phyloP scores from a whole-genome alignment of 2,888 invertebrate genomes.

The Lycophotia porphyrea region DNA sequence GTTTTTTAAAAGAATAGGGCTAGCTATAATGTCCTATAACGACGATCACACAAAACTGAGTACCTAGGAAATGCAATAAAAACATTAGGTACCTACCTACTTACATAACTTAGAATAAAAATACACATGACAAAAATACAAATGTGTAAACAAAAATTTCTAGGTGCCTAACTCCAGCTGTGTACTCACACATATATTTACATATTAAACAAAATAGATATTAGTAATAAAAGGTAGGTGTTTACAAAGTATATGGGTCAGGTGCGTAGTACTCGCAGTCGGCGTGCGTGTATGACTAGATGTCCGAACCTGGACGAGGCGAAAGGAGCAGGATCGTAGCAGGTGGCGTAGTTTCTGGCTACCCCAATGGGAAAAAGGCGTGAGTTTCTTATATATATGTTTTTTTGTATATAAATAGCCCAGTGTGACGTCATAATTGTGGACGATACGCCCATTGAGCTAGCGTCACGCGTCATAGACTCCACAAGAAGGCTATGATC shows the following conservation, averaged over 20 bases:
- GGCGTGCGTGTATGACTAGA: not conserved
- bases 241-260: not conserved
- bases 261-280: not conserved
- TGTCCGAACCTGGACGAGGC: not conserved
- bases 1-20: not conserved
- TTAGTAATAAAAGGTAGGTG: not conserved
- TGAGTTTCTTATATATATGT: not conserved
- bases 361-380: not conserved
- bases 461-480: conserved; percentile 32
- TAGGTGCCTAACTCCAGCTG: not conserved
- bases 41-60: not conserved
- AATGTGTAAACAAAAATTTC: conserved; percentile 4
- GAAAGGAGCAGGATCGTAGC: not conserved
- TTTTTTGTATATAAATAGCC: conserved; percentile 12
- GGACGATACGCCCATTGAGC: conserved; percentile 48
- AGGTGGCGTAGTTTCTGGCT: not conserved
- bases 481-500: conserved; percentile 15
- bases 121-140: conserved; percentile 13
- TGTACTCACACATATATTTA: not conserved
- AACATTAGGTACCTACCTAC: not conserved
- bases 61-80: conserved; percentile 1
- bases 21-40: not conserved
- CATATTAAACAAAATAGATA: conserved; percentile 11
- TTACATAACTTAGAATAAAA: not conserved
- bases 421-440: conserved; percentile 30